Percentiles rank a stretch among this genome's conserved stretches.
These are phyloP conservation scores for Galaxea fascicularis DNA, from an alignment of 92 coral and sea anemone species.

Conservation along the genomic window DNA sequence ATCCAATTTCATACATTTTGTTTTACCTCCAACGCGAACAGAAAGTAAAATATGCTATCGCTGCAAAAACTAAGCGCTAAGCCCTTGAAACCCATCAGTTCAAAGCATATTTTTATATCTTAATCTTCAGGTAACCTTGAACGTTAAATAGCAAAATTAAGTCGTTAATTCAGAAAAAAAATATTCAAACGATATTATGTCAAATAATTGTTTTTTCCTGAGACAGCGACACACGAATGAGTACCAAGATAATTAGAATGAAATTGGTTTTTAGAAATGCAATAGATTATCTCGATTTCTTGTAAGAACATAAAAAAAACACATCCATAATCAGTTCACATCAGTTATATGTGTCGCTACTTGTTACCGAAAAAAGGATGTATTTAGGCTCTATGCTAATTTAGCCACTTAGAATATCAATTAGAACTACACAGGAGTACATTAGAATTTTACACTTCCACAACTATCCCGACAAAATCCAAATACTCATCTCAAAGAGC, in stretches of 20 bases:
- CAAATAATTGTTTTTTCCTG: neutral
- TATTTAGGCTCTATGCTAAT: neutral
- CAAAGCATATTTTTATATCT: too few species aligned
- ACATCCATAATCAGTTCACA: neutral
- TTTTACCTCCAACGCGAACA: too few species aligned
- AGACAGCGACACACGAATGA: neutral
- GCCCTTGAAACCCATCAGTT: too few species aligned
- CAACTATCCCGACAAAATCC: neutral
- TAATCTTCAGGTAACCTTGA: neutral
- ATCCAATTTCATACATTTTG: too few species aligned
- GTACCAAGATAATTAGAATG: neutral
- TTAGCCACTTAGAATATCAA: constrained; percentile 8
- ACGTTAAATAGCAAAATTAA: neutral
- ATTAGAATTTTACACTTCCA: neutral
- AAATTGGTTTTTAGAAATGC: neutral
- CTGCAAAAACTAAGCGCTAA: too few species aligned
- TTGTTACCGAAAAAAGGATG: neutral
- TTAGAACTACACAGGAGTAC: neutral
- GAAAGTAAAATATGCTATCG: too few species aligned
- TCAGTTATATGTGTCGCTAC: neutral
- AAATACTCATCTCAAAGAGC: neutral
- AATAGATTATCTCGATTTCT: neutral
- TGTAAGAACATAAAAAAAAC: neutral
- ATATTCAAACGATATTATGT: neutral
- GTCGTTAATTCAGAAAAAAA: constrained; percentile 1